Evolutionary conservation across 2,113 vertebrate species (phyloP), one percentile per base, ranked within the genome.

Genomic region (Cichladusa arquata): DNA sequence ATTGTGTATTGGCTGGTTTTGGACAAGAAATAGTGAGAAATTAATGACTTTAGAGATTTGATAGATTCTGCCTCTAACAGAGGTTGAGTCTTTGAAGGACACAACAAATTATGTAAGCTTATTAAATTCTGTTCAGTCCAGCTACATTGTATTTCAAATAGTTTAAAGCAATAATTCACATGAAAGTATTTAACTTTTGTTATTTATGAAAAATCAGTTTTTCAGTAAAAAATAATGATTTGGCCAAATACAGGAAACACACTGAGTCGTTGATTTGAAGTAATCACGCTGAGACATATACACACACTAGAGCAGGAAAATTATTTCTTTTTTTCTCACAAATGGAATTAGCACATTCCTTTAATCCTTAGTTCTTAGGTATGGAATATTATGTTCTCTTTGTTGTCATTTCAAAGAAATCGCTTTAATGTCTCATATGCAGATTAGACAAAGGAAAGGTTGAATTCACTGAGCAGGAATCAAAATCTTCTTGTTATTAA

Each of bases 351-450:
- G 1, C 15, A 38, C 19, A 25, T 69, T 66, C 25, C 24, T 78
- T 69, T 73, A 60, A 69, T 71, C 61, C 58, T 42, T 77, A 24
- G 18, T 73, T 45, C 47, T 66, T 86, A 23, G 22, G 22, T 64
- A n/a, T 18, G 14, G 34, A 65, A n/a, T 89, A 28, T 40, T 66
- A 71, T 88, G 22, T 86, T 66, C 24, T 81, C 17, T 82, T 89
- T 92, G 53, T 66, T 83, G 45, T 56, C 15, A 60, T 95, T 97
- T 96, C 53, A 96, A 67, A 93, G 69, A 94, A 73, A 95, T 19
- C 15, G 2, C n/a, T 94, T 96, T 94, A 72, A 89, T 94, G 40
- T 97, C n/a, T 77, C 22, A 54, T 78, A 51, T 95, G 58, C n/a
- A 83, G 67, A 66, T 92, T 73, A 92, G 36, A 40, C 34, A 79